Evolutionary conservation across 2,113 vertebrate species (phyloP).

Genomic region (Ammodramus savannarum): DNA sequence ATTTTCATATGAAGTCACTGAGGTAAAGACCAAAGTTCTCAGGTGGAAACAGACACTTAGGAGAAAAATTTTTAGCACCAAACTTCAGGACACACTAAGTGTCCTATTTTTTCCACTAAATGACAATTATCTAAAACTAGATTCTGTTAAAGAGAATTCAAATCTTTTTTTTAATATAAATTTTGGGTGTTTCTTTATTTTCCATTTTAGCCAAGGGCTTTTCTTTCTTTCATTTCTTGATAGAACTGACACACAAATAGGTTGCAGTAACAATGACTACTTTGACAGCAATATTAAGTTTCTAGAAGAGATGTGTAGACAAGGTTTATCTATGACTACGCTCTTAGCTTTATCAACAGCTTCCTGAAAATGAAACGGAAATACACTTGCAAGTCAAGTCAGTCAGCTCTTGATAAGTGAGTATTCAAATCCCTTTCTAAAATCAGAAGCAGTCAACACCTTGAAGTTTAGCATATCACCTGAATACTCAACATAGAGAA

Average conservation of each 20-base stretch:
- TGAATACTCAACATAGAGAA: constrained; percentile 7
- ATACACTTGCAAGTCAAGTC: constrained; percentile 26
- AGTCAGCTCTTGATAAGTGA: constrained; percentile 1
- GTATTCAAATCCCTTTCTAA: constrained; percentile 46
- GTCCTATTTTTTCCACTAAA: not conserved
- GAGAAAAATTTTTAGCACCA: not conserved
- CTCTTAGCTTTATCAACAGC: not conserved
- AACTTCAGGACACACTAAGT: not conserved
- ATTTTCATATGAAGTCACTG: not conserved
- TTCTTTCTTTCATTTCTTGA: not conserved
- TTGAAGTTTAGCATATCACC: not conserved
- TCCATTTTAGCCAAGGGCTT: not conserved
- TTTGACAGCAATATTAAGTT: not conserved
- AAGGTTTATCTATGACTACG: constrained; percentile 4
- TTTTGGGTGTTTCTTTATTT: not conserved
- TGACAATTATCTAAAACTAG: not conserved
- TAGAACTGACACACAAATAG: not conserved
- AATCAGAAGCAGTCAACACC: constrained; percentile 10
- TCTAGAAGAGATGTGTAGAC: not conserved
- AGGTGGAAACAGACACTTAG: not conserved
- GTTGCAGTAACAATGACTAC: not conserved
- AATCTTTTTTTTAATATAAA: rapidly evolving
- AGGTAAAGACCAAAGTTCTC: not conserved
- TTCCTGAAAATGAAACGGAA: constrained; percentile 57
- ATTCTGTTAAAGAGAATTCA: not conserved